Percentiles rank a stretch among this genome's conserved stretches.
Evolutionary conservation across 2,888 invertebrate genomes (phyloP).

Genomic region (Glyphotaelius pellucidus): DNA sequence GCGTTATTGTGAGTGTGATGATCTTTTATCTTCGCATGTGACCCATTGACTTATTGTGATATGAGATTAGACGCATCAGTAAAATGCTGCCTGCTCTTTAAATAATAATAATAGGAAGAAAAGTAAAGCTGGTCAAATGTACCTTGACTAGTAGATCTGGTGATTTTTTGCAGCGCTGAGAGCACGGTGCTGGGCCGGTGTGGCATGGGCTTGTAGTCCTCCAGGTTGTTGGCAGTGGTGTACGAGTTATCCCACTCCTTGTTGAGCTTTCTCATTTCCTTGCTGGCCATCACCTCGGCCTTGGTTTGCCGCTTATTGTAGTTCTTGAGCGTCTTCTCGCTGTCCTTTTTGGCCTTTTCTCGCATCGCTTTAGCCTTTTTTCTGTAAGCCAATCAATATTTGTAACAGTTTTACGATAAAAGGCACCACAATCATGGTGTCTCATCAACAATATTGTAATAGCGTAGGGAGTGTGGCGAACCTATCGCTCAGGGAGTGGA

Average conservation of each 20-base stretch:
- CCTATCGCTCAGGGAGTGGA: no score
- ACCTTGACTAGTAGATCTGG: conserved; percentile 79
- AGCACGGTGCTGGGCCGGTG: conserved; percentile 81
- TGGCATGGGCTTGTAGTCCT: conserved; percentile 75
- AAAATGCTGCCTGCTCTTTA: no score
- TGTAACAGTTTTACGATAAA: not conserved
- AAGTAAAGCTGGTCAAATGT: not conserved
- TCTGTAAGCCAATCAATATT: conserved; percentile 73
- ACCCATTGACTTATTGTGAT: no score
- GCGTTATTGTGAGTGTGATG: no score
- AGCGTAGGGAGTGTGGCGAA: no score
- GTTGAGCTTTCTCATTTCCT: conserved; percentile 82
- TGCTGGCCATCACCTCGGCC: conserved; percentile 84
- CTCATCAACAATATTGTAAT: no score
- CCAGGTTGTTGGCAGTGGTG: conserved; percentile 74
- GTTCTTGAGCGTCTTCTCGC: conserved; percentile 90
- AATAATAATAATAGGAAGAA: not conserved
- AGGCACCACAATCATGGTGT: no score
- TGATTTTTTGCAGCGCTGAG: conserved; percentile 80
- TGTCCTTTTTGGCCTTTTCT: conserved; percentile 92
- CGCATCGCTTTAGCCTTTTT: conserved; percentile 87
- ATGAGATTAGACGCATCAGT: no score
- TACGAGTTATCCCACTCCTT: conserved; percentile 79
- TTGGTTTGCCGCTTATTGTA: conserved; percentile 91
- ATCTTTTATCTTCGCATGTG: no score